These are phyloP conservation scores for Drosophila buzzatii DNA, from an alignment of 2,888 invertebrate genomes.

Conservation along the genomic window DNA sequence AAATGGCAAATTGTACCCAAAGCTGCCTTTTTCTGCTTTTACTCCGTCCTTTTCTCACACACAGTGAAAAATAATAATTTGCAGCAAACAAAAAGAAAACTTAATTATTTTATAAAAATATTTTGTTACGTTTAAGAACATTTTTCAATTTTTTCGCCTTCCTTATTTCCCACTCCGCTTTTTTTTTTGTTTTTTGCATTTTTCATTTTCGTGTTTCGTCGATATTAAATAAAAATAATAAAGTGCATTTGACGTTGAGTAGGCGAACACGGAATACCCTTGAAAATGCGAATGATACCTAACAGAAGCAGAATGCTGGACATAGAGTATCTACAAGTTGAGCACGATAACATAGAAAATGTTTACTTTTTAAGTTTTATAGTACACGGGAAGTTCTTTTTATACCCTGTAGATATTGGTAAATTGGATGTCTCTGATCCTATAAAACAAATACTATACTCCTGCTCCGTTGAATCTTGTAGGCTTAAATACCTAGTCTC, in stretches of 20 bases:
- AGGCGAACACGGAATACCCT: slow-evolving; percentile 15
- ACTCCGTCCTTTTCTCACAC: not conserved
- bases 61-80: slow-evolving; percentile 67
- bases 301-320: not conserved
- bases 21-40: not conserved
- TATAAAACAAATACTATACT: not conserved
- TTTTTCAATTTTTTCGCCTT: slow-evolving; percentile 47
- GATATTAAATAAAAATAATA: slow-evolving; percentile 77
- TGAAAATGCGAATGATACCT: too few relatives aligned
- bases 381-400: slow-evolving; percentile 28
- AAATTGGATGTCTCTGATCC: not conserved
- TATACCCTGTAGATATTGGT: not conserved
- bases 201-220: slow-evolving; percentile 55
- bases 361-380: not conserved
- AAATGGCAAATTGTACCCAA: not conserved
- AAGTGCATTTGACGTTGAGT: not conserved
- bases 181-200: slow-evolving; percentile 5
- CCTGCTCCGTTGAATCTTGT: not conserved
- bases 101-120: slow-evolving; percentile 79
- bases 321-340: not conserved
- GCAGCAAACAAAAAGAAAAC: slow-evolving; percentile 60
- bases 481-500: not conserved
- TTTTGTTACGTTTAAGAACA: slow-evolving; percentile 76
- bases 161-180: not conserved
- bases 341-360: not conserved